Evolutionary conservation across 1,140 invertebrate species (phyloP), one percentile per base, ranked within the genome.

Genomic region (Manduca sexta): DNA sequence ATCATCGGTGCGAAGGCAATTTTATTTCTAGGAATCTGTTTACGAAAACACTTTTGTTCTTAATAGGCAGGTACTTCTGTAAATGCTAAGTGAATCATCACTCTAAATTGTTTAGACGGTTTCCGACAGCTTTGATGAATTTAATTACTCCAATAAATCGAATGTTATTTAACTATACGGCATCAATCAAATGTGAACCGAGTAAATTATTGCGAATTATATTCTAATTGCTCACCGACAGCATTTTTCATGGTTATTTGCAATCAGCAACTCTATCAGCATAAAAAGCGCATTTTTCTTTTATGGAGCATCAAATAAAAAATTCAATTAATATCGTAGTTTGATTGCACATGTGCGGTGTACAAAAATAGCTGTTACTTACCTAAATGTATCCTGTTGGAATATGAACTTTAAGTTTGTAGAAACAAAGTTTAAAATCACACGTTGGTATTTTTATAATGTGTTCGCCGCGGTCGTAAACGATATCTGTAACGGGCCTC

Each of bases 161-260:
- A 26, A 5, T 26, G 4, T 26, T 26, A 26, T 3, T 40, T 40
- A 11, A 18, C 17, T n/a, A n/a, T n/a, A n/a, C n/a, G n/a, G n/a
- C 15, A 40, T 40, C 38, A 40, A 40, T 40, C 16, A 40, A 40
- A 18, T 40, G 16, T 18, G 18, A 40, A 40, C 17, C 15, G 17
- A 14, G 18, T 40, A 17, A 40, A 40, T 40, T 40, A 40, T 40
- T 11, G 38, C 18, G 38, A 40, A 40, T 40, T 40, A 40, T 16
- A 17, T 40, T 40, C 18, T 40, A 18, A 40, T 40, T 18, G 38
- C 18, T 11, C 5, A 15, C 17, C n/a, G 38, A 18, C 8, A 18
- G 15, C 21, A 26, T 26, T 18, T 40, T 40, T 40, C 38, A 40
- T 40, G 38, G 38, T 40, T 15, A 18, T 18, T 18, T 40, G 18